Conservation (phyloP, 2,888 invertebrate species). For the Autographa gamma region DNA sequence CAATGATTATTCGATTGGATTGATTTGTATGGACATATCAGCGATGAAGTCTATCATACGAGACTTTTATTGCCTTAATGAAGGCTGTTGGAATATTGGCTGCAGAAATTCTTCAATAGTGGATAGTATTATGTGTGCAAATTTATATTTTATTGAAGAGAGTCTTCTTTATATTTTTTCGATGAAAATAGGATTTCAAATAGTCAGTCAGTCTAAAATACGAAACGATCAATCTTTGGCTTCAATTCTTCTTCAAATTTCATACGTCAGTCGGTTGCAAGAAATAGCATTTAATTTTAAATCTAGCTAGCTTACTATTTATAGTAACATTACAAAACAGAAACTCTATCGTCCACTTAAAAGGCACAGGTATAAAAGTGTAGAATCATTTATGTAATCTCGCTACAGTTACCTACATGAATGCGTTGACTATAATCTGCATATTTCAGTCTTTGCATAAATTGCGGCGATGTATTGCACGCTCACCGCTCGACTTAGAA, state of each 20-base stretch:
- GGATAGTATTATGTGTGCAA: neutral
- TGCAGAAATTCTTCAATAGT: constrained; percentile 7
- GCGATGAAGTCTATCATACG: constrained; percentile 40
- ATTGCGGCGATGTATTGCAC: constrained; percentile 45
- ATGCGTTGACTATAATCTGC: constrained; percentile 46
- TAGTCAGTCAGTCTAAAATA: neutral
- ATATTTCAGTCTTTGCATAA: constrained; percentile 55
- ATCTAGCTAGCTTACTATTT: neutral
- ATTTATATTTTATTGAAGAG: neutral
- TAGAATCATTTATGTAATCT: constrained; percentile 28
- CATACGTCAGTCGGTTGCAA: too few relatives aligned
- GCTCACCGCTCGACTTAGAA: constrained; percentile 40
- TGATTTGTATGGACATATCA: constrained; percentile 36
- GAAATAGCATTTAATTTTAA: neutral
- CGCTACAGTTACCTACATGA: constrained; percentile 36
- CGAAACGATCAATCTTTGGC: too few relatives aligned
- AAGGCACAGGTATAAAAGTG: neutral
- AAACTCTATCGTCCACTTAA: neutral
- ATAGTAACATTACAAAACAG: constrained; percentile 1
- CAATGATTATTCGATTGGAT: constrained; percentile 40
- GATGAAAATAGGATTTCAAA: too few relatives aligned
- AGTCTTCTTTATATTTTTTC: neutral
- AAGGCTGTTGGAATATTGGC: constrained; percentile 19
- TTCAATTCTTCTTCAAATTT: too few relatives aligned
- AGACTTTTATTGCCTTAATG: constrained; percentile 27